Evolutionary conservation across 2,113 vertebrate species (phyloP).

Genomic region (Campylomormyrus numenius): DNA sequence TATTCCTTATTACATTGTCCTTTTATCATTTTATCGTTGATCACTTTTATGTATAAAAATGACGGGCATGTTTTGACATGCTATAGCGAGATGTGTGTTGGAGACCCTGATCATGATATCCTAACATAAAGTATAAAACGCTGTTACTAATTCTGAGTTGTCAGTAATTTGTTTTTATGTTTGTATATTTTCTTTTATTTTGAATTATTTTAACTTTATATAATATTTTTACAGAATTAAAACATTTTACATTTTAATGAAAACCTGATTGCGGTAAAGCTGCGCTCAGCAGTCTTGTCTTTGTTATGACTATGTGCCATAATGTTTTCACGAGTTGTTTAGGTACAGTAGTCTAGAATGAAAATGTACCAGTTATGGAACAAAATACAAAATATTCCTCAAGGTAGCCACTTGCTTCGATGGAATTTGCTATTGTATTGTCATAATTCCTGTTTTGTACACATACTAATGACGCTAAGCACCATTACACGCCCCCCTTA

Average conservation of each 20-base stretch:
- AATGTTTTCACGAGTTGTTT: background rate
- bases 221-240: background rate
- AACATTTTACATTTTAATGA: background rate
- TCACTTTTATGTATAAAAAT: constrained; percentile 6
- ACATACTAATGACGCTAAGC: background rate
- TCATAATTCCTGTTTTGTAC: background rate
- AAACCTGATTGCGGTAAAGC: background rate
- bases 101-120: background rate
- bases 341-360: background rate
- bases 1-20: constrained; percentile 11
- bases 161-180: background rate
- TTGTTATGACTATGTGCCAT: background rate
- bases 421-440: background rate
- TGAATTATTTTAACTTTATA: background rate
- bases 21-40: constrained; percentile 7
- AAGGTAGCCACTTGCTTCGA: background rate
- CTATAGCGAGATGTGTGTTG: background rate
- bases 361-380: background rate
- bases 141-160: background rate
- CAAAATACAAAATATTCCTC: background rate
- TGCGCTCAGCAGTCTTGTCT: background rate
- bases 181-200: background rate
- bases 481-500: background rate
- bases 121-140: background rate
- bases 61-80: background rate